These are phyloP conservation scores for Catotricha subobsoleta DNA, from an alignment of 2,888 invertebrate genomes.

Conservation along the genomic window DNA sequence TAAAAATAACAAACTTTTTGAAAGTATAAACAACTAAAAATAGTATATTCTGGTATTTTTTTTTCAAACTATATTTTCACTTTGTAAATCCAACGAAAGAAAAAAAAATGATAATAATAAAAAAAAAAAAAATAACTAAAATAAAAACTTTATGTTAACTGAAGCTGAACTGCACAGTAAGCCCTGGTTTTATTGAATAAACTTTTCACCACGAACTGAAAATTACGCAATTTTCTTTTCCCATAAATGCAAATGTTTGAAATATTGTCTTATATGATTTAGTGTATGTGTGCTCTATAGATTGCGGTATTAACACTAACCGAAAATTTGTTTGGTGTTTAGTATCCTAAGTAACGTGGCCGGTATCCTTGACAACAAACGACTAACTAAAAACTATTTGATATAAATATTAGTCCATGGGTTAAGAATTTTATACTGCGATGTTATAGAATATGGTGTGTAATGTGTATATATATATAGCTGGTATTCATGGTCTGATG, in stretches of 20 bases:
- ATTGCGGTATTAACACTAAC: slow-evolving; percentile 15
- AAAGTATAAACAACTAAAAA: no score
- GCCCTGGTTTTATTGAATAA: slow-evolving; percentile 10
- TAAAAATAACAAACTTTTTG: no score
- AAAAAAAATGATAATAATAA: not conserved
- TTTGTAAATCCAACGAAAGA: not conserved
- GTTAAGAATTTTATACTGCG: not conserved
- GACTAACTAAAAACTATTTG: slow-evolving; percentile 21
- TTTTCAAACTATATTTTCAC: no score
- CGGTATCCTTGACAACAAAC: slow-evolving; percentile 31
- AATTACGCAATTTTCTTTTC: slow-evolving; percentile 6
- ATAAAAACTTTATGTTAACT: not conserved
- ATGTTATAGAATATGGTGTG: not conserved
- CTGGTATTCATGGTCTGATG: slow-evolving; percentile 3
- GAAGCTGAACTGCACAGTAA: slow-evolving; percentile 8
- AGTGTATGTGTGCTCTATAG: not conserved
- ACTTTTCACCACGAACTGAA: slow-evolving; percentile 8
- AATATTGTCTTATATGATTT: no score
- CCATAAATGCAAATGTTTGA: not conserved
- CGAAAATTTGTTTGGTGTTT: slow-evolving; percentile 16
- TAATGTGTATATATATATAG: not conserved
- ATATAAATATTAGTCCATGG: slow-evolving; percentile 4
- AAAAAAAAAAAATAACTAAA: not conserved
- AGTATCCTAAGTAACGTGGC: slow-evolving; percentile 17
- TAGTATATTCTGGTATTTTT: no score